Conservation (phyloP, 2,888 invertebrate genomes). For the Aromia moschata region DNA sequence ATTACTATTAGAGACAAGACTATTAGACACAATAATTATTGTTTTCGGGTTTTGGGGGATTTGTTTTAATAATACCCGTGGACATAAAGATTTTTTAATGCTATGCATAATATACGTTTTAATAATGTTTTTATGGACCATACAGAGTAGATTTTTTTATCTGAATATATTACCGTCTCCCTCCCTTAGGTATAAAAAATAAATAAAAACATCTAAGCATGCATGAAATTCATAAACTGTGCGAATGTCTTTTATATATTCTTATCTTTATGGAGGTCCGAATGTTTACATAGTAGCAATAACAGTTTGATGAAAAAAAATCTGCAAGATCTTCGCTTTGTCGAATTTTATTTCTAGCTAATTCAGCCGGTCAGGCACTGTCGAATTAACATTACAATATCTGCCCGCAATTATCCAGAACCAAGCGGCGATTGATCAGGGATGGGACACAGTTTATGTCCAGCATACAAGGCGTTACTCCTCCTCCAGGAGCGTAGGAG, state of each 20-base stretch:
- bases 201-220: constrained; percentile 1
- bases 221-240: constrained; percentile 2
- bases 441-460: constrained; percentile 51
- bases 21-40: too few relatives aligned
- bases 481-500: too few relatives aligned
- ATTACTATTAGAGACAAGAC: too few relatives aligned
- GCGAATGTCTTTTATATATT: background rate
- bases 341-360: constrained; percentile 7
- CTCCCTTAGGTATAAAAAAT: background rate
- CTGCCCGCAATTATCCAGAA: constrained; percentile 18
- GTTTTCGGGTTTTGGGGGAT: too few relatives aligned
- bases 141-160: background rate
- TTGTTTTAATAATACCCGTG: too few relatives aligned
- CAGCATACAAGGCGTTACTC: constrained; percentile 52
- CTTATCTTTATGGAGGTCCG: background rate
- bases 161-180: background rate
- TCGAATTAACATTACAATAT: constrained; percentile 24
- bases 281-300: constrained; percentile 23
- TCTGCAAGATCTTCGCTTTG: background rate
- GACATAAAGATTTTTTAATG: too few relatives aligned
- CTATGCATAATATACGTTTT: too few relatives aligned
- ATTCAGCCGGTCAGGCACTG: background rate
- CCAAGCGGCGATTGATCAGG: constrained; percentile 44
- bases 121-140: too few relatives aligned
- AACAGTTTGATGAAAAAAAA: background rate